Evolutionary conservation across 2,113 vertebrate genomes (phyloP).

Genomic region (Marmota flaviventris): DNA sequence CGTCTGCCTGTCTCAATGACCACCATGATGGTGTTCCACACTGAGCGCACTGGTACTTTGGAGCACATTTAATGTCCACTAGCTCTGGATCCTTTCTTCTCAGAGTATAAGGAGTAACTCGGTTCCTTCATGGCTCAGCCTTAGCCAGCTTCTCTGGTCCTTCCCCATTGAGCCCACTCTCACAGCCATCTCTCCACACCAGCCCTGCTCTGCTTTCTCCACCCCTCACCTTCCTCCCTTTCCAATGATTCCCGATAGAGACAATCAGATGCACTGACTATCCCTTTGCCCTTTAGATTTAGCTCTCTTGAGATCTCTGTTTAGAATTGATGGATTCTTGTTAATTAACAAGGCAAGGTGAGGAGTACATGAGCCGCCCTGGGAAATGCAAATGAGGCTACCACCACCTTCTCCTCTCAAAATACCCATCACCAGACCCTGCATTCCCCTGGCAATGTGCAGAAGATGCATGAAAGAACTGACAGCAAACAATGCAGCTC

Average conservation of each 20-base stretch:
- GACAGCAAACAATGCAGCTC: background rate
- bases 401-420: background rate
- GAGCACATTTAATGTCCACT: background rate
- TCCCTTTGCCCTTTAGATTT: background rate
- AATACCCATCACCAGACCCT: background rate
- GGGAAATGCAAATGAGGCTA: background rate
- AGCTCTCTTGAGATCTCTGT: background rate
- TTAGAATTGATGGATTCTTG: background rate
- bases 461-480: background rate
- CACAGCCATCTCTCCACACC: background rate
- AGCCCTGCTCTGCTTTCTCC: background rate
- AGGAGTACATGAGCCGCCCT: background rate
- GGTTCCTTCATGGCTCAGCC: background rate
- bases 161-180: background rate
- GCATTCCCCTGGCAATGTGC: background rate
- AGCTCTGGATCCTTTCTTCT: background rate
- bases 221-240: background rate
- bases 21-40: fast-evolving
- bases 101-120: too few relatives aligned
- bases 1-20: fast-evolving
- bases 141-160: background rate
- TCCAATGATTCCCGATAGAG: background rate
- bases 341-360: background rate
- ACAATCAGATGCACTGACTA: background rate
- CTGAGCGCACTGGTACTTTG: background rate